phyloP scores from a whole-genome alignment of 1,140 invertebrate genomes.

The Bombus polaris region DNA sequence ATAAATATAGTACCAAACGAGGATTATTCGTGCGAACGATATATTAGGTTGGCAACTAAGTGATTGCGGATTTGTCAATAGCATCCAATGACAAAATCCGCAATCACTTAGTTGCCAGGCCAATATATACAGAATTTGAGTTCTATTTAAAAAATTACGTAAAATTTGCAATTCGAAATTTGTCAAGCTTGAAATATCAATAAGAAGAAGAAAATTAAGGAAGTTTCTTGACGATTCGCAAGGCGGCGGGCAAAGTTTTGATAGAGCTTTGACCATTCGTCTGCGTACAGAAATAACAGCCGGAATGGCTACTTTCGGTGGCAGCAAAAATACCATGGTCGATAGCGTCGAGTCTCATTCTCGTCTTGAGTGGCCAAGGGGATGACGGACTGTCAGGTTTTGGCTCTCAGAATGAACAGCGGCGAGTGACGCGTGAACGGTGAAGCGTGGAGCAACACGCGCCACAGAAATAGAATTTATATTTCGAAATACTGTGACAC shows the following conservation, averaged over 20 bases:
- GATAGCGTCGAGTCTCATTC: slow-evolving; percentile 66
- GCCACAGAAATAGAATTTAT: slow-evolving; percentile 76
- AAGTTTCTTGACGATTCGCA: no score
- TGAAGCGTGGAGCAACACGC: slow-evolving; percentile 74
- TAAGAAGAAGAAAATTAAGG: no score
- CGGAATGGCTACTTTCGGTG: slow-evolving; percentile 49
- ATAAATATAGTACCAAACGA: no score
- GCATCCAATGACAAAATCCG: no score
- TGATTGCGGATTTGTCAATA: no score
- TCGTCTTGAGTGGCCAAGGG: slow-evolving; percentile 72
- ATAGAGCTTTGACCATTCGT: not conserved
- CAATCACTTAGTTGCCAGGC: no score
- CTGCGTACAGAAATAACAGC: slow-evolving; percentile 25
- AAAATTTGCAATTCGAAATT: no score
- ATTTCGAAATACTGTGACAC: slow-evolving; percentile 51
- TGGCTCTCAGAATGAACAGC: slow-evolving; percentile 73
- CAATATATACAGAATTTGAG: no score
- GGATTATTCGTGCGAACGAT: no score
- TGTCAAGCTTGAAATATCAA: no score
- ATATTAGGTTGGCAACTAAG: no score
- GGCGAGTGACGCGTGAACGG: slow-evolving; percentile 77
- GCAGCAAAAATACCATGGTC: slow-evolving; percentile 67
- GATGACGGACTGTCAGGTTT: slow-evolving; percentile 79
- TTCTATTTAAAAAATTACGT: no score
- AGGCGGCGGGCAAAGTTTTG: not conserved